Base-by-base conservation (phyloP, 2,888 invertebrate species). In the Bhutanitis thaidina region DNA sequence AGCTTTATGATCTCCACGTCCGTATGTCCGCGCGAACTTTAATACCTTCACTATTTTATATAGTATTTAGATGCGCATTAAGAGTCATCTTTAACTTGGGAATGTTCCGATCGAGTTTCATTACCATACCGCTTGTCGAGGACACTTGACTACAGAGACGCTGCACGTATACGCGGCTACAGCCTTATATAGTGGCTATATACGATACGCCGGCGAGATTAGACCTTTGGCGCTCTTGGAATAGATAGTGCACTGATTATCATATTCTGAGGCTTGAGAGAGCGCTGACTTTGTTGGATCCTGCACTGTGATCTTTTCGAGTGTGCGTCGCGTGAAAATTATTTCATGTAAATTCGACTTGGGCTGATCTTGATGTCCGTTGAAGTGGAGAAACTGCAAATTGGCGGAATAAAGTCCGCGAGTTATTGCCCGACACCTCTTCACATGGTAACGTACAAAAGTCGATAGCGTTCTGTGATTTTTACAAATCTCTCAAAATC, bases 31-130 rank as follows among this genome's bases (percentile, higher is more conserved):
- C 37, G 35, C 47, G 35, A 62, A 55, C 57, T 64, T 60, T 60
- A 55, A 55, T 44, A 47, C 47, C 49, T 61, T 60, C 56, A 62
- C 71, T 77, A 82, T 78, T 78, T 78, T 79, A 79, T 79, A 69
- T 81, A 54, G 59, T 81, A 84, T 84, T 83, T 79, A 82, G 81
- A 80, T 80, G 79, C 75, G 74, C 81, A 79, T 80, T 85, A 84
- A 80, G 78, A 77, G 79, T 80, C 83, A 79, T 84, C 83, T 80
- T 77, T 73, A 77, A 75, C 67, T 72, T 60, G 65, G 71, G 78
- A 77, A 77, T 78, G 77, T 75, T 65, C 71, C 76, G 80, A 80
- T 81, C 80, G 80, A 69, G 69, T 74, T 76, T 71, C 80, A 84
- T 85, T 85, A 83, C 78, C 85, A 84, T 84, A 84, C 71, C 69